Evolutionary conservation across 2,113 vertebrate species (phyloP).

Genomic region (Anarrhichthys ocellatus): DNA sequence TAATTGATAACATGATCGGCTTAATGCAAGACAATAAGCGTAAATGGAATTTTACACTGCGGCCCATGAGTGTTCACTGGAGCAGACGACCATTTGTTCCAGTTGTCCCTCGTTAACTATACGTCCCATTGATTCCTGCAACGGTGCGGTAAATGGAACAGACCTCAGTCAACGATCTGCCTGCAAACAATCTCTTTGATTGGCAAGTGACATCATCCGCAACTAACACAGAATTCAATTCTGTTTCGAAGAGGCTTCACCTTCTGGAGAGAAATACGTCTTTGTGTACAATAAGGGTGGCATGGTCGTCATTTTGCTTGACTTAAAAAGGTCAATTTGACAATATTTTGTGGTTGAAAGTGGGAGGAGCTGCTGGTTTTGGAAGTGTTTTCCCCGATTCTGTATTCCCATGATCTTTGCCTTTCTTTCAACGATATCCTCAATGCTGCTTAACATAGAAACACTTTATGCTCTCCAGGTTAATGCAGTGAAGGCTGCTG

Average conservation of each 20-base stretch:
- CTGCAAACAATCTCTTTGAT: slow-evolving; percentile 54
- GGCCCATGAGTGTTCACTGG: slow-evolving; percentile 43
- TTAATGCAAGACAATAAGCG: slow-evolving; percentile 55
- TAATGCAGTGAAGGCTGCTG: neutral
- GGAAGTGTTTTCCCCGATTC: neutral
- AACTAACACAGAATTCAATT: slow-evolving; percentile 7
- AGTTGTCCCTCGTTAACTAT: slow-evolving; percentile 75
- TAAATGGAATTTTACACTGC: slow-evolving; percentile 59
- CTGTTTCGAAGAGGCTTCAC: neutral
- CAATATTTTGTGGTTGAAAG: neutral
- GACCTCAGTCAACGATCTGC: slow-evolving; percentile 60
- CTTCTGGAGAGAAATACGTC: neutral
- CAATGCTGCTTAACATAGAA: neutral
- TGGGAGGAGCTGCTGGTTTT: neutral
- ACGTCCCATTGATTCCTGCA: slow-evolving; percentile 73
- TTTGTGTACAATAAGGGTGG: neutral
- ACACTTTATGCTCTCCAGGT: neutral
- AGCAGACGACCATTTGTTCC: slow-evolving; percentile 61
- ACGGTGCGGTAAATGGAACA: slow-evolving; percentile 71
- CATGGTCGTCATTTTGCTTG: neutral
- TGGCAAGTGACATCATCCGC: slow-evolving; percentile 33
- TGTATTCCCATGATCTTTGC: no score
- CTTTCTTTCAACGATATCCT: neutral
- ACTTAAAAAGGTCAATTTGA: neutral
- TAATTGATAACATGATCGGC: slow-evolving; percentile 64